Conservation (phyloP, 2,113 vertebrate genomes). For the Lontra canadensis region DNA sequence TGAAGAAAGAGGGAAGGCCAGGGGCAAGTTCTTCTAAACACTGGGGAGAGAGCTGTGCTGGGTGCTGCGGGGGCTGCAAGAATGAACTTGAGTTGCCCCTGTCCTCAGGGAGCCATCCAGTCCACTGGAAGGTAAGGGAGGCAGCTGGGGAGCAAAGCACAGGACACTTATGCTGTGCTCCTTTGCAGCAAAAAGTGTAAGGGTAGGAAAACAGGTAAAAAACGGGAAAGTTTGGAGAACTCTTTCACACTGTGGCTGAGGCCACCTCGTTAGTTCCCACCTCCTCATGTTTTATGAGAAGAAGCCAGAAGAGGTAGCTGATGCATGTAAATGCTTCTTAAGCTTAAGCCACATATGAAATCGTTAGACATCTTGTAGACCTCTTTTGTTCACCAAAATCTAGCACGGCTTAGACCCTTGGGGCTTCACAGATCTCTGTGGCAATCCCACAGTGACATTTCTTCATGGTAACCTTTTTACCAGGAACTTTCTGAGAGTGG, state of each 20-base stretch:
- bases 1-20: not conserved
- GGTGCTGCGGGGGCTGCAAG: not conserved
- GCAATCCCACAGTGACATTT: not conserved
- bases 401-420: not conserved
- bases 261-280: not conserved
- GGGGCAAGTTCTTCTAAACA: not conserved
- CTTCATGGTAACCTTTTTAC: not conserved
- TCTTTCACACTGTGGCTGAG: not conserved
- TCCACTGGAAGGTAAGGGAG: not conserved
- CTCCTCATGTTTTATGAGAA: not conserved
- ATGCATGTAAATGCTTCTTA: constrained; percentile 2
- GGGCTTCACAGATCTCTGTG: not conserved
- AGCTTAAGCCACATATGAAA: not conserved
- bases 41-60: not conserved
- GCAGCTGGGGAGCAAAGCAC: not conserved
- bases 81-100: too few species aligned
- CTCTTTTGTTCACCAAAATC: not conserved
- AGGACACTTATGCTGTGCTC: not conserved
- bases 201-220: not conserved
- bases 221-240: not conserved
- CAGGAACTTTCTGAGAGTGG: not conserved
- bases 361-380: not conserved
- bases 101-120: not conserved
- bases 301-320: not conserved
- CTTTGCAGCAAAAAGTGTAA: not conserved